These are phyloP conservation scores for Pilophorus perplexus DNA, from an alignment of 2,888 invertebrate species.

Conservation along the genomic window DNA sequence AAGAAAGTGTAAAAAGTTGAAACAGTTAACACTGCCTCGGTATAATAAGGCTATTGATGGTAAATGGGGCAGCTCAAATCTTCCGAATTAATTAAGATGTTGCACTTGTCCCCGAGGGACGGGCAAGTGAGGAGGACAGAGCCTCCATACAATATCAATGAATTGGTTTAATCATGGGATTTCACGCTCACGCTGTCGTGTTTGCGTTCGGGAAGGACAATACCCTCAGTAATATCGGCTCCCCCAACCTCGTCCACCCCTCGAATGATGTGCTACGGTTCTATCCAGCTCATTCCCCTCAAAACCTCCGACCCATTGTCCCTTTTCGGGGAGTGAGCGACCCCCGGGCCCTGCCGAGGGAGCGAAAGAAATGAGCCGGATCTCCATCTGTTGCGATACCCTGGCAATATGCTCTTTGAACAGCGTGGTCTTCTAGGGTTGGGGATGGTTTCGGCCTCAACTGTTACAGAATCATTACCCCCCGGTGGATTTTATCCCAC, in stretches of 20 bases:
- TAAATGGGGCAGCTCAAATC: constrained; percentile 37
- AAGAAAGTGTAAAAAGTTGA: too few relatives aligned
- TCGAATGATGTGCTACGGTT: not conserved
- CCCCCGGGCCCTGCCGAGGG: not conserved
- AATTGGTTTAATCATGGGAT: constrained; percentile 43
- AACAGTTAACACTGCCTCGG: not conserved
- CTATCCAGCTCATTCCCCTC: too few relatives aligned
- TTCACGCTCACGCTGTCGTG: constrained; percentile 39
- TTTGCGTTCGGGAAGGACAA: constrained; percentile 39
- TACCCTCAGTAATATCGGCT: not conserved
- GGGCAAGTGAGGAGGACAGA: not conserved
- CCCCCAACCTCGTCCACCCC: not conserved
- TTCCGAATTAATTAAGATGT: constrained; percentile 41
- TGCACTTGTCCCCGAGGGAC: constrained; percentile 36
- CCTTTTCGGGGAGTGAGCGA: not conserved
- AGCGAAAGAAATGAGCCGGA: constrained; percentile 33
- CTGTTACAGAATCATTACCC: constrained; percentile 22
- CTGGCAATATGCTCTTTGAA: constrained; percentile 32
- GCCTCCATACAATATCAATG: constrained; percentile 41
- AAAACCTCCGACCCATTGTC: too few relatives aligned
- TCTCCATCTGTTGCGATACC: constrained; percentile 40
- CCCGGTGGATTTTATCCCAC: too few relatives aligned
- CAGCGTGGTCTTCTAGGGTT: too few relatives aligned
- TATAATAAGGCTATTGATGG: constrained; percentile 7
- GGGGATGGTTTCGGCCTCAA: not conserved